Base-by-base conservation (phyloP, 2,797 vertebrate species). In the Sebastes itinus region DNA sequence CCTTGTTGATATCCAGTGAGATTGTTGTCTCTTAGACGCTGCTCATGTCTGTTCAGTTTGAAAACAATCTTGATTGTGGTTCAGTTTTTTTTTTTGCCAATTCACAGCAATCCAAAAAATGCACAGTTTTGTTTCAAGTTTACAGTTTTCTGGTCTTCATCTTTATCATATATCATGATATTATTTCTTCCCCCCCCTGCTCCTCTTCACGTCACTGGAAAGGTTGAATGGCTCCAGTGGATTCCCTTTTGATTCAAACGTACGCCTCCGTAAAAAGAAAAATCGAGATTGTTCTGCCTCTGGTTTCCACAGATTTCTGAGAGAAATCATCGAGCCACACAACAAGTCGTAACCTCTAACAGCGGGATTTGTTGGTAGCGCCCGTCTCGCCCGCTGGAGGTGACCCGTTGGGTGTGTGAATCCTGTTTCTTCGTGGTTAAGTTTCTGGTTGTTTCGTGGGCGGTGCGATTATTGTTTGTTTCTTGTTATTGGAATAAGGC, bases 401-500 rank as follows among this genome's bases (percentile, higher is more conserved):
- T 81, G 77, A 81, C 82, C 84, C 0, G 72, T 77, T 25, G 52
- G 33, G 76, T 60, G 61, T 35, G 75, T 61, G 82, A 25, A 77
- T 91, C 81, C 86, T 86, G 89, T 77, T 86, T 87, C 68, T 72
- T 82, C 63, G 75, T 18, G 65, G 75, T 87, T 20, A 62, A 79
- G 65, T 70, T 86, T 87, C 76, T 68, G 56, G 78, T 88, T 22
- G 83, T 73, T 85, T 82, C 20, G 67, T 80, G 77, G 87, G 68
- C 74, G 62, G n/a, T 18, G 84, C 78, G 74, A 56, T 78, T 84
- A 46, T 28, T 67, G 65, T 30, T 77, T 46, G 59, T 70, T 49
- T 78, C 23, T 69, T 80, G 62, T 84, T 82, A 69, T 87, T 93
- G 80, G 77, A 90, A 73, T 95, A 99, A 99, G 98, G 98, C 98